A percentile compares a stretch with the other conserved stretches of the same genome.
phyloP scores from a whole-genome alignment of 1,140 invertebrate genomes.

The Triops longicaudatus region DNA sequence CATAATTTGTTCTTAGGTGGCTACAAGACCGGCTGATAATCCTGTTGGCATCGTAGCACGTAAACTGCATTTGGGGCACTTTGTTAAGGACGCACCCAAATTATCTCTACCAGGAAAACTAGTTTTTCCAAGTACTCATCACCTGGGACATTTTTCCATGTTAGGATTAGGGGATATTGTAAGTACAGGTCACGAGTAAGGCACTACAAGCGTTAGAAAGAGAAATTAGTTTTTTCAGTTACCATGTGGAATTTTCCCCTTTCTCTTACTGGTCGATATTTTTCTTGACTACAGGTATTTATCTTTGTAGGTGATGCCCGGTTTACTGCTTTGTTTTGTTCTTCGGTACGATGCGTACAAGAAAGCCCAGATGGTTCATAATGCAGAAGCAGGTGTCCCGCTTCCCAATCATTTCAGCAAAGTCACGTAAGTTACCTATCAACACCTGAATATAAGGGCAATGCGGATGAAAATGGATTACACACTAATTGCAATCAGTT shows the following conservation, averaged over 20 bases:
- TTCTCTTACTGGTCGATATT: neutral
- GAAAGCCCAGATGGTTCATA: constrained; percentile 65
- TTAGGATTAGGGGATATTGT: constrained; percentile 92
- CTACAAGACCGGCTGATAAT: constrained; percentile 87
- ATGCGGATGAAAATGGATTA: too few species aligned
- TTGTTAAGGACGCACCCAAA: constrained; percentile 82
- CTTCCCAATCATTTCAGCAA: constrained; percentile 58
- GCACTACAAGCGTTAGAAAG: constrained; percentile 16
- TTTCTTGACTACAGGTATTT: neutral
- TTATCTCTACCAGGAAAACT: constrained; percentile 91
- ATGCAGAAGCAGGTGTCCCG: constrained; percentile 65
- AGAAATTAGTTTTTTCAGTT: neutral
- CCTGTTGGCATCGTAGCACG: constrained; percentile 87
- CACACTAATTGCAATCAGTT: too few species aligned
- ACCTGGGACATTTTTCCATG: constrained; percentile 93
- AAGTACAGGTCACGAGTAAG: constrained; percentile 35
- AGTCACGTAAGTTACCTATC: constrained; percentile 47
- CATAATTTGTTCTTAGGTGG: constrained; percentile 47
- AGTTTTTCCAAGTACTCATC: constrained; percentile 93
- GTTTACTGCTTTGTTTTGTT: constrained; percentile 89
- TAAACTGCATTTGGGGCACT: constrained; percentile 77
- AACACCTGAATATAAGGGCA: neutral
- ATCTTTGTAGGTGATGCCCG: constrained; percentile 75
- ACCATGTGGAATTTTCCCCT: neutral
- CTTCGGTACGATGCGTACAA: constrained; percentile 93